Conservation (phyloP, 2,888 invertebrate genomes). For the Vandiemenella viatica region DNA sequence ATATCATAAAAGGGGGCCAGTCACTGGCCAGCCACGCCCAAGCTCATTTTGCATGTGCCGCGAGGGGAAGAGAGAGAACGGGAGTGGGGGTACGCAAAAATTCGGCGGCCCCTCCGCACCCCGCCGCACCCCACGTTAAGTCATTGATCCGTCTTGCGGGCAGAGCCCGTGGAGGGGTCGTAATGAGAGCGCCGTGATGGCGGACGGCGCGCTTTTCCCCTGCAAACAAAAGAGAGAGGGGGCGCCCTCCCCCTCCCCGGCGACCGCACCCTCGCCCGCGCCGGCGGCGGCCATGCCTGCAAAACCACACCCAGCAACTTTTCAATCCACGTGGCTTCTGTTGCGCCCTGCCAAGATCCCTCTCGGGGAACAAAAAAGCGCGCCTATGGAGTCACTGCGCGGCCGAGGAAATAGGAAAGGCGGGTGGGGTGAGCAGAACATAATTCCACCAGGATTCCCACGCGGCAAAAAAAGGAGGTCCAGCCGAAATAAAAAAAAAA, state of each 20-base stretch:
- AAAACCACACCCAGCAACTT: conserved; percentile 15
- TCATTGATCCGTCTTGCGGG: conserved; percentile 10
- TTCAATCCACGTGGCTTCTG: conserved; percentile 14
- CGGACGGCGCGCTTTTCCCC: not conserved
- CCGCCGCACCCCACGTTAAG: conserved; percentile 7
- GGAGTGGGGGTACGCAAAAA: not conserved
- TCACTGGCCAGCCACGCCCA: not conserved
- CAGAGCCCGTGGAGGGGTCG: not conserved
- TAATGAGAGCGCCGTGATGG: conserved; percentile 2
- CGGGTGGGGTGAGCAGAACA: not conserved
- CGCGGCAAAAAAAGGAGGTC: not conserved
- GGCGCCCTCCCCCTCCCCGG: conserved; percentile 1
- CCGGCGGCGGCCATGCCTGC: conserved; percentile 1
- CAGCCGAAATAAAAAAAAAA: not conserved
- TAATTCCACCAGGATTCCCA: not conserved
- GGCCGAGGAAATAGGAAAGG: not conserved
- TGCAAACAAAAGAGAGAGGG: conserved; percentile 1
- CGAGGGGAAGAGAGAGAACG: not conserved
- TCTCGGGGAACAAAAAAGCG: not conserved
- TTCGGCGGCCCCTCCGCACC: not conserved
- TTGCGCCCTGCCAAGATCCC: not conserved
- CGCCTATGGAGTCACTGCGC: not conserved
- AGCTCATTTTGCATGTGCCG: not conserved
- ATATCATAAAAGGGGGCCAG: not conserved
- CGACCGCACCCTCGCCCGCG: not conserved